Base-by-base conservation (phyloP, 2,888 invertebrate genomes). In the Eilema depressum region DNA sequence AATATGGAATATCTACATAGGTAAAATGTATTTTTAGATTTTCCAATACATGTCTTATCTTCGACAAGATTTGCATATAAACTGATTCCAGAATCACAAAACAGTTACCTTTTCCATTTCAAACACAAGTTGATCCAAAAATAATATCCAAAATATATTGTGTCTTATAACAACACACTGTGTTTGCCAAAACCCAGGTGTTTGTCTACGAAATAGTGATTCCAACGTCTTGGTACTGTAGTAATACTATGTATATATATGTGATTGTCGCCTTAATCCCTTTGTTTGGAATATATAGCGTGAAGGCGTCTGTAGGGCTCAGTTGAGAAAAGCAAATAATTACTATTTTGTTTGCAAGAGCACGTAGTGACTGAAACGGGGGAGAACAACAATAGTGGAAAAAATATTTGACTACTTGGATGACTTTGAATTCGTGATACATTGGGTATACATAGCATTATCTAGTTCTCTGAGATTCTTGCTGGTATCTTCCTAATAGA, bases 151-250 rank as follows among this genome's bases (percentile, higher is more conserved):
- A 25, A 25, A 63, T 10, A 33, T 41, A 23, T 17, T 63, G 30
- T 61, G 20, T 20, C n/a, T 28, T 59, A 26, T 25, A 17, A 7
- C 14, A 59, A 26, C 59, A 59, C 26, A 10, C 25, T 69, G 64
- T 76, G 62, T 68, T 68, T 59, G 57, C 68, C 67, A 7, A 59
- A 66, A n/a, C 73, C 2, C 80, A 78, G 80, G 80, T 80, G 77
- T 69, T 59, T 59, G 26, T 59, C 56, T 41, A 73, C 67, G 77
- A 68, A 69, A 70, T 61, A 65, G 69, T 77, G 66, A 80, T 77
- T 73, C 47, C 67, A 59, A 7, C 11, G 28, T 26, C 59, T 68
- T 73, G 67, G 20, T 30, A 3, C 61, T 11, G 7, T 30, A 7
- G 30, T 4, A 30, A 30, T 60, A 60, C 57, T 47, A 3, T 23